phyloP scores from a whole-genome alignment of 2,797 vertebrate species.

The Rhinella marina region DNA sequence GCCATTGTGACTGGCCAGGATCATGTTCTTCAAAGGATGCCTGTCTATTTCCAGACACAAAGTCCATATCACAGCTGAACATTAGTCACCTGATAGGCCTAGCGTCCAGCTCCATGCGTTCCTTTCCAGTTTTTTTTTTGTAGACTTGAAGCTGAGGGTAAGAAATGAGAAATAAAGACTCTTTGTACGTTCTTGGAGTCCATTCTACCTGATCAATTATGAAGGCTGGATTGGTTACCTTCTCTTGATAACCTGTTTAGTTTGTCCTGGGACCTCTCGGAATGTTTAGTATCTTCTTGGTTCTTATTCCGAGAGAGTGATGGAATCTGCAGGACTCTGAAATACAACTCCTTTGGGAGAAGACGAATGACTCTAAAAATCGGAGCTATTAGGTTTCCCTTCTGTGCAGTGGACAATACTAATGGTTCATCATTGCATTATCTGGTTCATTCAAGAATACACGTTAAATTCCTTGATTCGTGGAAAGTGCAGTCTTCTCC shows the following conservation, averaged over 20 bases:
- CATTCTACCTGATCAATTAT: slow-evolving; percentile 67
- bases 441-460: slow-evolving; percentile 11
- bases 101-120: slow-evolving; percentile 67
- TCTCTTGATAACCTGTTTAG: slow-evolving; percentile 66
- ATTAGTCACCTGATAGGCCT: slow-evolving; percentile 75
- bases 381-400: slow-evolving; percentile 6
- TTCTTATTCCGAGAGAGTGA: slow-evolving; percentile 46
- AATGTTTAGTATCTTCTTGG: slow-evolving; percentile 65
- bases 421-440: slow-evolving; percentile 3
- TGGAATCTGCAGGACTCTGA: slow-evolving; percentile 62
- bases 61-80: slow-evolving; percentile 71
- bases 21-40: slow-evolving; percentile 74
- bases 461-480: slow-evolving; percentile 6
- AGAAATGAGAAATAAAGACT: slow-evolving; percentile 67
- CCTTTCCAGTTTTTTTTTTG: slow-evolving; percentile 65
- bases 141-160: slow-evolving; percentile 50
- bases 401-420: slow-evolving; percentile 30
- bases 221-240: slow-evolving; percentile 69
- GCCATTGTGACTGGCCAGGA: slow-evolving; percentile 70
- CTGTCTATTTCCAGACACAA: slow-evolving; percentile 68
- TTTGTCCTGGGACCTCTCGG: slow-evolving; percentile 60
- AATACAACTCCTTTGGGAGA: slow-evolving; percentile 49
- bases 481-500: not conserved
- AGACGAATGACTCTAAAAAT: slow-evolving; percentile 47
- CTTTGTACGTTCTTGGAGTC: slow-evolving; percentile 69